Base-by-base conservation (phyloP, 2,797 vertebrate genomes). In the Acipenser oxyrinchus region DNA sequence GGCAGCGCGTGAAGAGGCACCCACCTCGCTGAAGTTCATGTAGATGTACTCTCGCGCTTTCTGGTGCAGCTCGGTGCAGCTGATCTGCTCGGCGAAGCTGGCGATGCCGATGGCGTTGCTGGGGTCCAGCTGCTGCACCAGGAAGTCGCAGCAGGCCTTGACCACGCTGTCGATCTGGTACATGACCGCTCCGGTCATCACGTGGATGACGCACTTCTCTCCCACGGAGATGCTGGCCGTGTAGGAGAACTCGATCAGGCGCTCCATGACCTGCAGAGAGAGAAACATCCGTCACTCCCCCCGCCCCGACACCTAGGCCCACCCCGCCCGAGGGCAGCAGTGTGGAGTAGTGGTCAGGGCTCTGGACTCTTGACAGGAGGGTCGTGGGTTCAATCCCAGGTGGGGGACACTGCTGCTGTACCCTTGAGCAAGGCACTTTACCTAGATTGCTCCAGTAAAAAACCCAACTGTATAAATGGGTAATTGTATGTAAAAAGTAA, bases 151-250 rank as follows among this genome's bases (percentile, higher is more conserved):
- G 84, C 95, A 98, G 75, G 95, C 95, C 10, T 92, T 91, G 8
- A 98, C 95, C 52, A 98, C 95, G 1, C 94, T 94, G 87, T 98
- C 95, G 4, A 98, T 95, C 86, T 98, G 95, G 83, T 98, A 98
- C 95, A 98, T 97, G 79, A 96, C 93, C 0, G 95, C 95, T 0
- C 94, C 95, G 1, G 94, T 96, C 93, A 98, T 94, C 72, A 98
- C 91, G 0, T 93, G 93, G 69, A 98, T 90, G 71, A 98, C 95
- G 0, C 95, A 98, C 77, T 93, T 93, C 84, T 98, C 95, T 0
- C 95, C 95, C 49, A 98, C 93, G 0, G 94, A 93, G 80, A 98
- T 94, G 79, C 93, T 93, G n/a, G 95, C 94, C 0, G 95, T 97
- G 86, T 96, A 98, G 64, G 95, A 93, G 7, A 97, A 97, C 79